Conservation (phyloP, 2,888 invertebrate genomes). For the Lasioglossum malachurum region DNA sequence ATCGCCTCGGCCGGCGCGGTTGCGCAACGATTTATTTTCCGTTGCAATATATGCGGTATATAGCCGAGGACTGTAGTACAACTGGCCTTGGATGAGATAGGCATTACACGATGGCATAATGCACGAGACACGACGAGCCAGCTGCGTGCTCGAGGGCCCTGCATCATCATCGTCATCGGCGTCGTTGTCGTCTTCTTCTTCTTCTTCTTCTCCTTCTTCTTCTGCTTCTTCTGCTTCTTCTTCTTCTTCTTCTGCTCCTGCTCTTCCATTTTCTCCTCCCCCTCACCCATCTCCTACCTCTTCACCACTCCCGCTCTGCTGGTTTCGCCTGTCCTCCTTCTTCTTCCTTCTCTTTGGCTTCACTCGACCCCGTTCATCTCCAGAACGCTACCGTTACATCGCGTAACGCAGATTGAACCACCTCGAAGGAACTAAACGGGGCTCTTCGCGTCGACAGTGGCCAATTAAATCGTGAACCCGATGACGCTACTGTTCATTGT, state of each 20-base stretch:
- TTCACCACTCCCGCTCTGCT: constrained; percentile 17
- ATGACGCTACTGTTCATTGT: constrained; percentile 1
- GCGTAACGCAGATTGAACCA: constrained; percentile 46
- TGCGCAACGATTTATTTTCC: constrained; percentile 84
- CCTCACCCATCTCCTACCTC: neutral
- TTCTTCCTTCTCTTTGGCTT: constrained; percentile 31
- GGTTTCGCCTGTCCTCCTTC: neutral
- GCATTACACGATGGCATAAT: constrained; percentile 83
- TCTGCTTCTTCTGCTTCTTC: constrained; percentile 53
- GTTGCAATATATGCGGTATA: constrained; percentile 73
- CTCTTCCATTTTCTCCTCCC: neutral
- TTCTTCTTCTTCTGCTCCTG: constrained; percentile 31
- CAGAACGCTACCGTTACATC: constrained; percentile 67
- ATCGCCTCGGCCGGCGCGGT: constrained; percentile 64
- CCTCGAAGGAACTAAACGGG: constrained; percentile 43
- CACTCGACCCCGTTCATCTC: constrained; percentile 44
- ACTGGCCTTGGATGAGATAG: constrained; percentile 83
- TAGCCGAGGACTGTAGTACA: constrained; percentile 79
- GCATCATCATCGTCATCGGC: constrained; percentile 73
- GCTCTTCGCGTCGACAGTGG: constrained; percentile 34
- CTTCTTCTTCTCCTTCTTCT: constrained; percentile 28
- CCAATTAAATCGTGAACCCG: constrained; percentile 48
- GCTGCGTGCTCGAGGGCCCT: constrained; percentile 74
- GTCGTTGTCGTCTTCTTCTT: constrained; percentile 59
- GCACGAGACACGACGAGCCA: constrained; percentile 72